phyloP scores from a whole-genome alignment of 2,888 invertebrate genomes.

The Norana najaformis region DNA sequence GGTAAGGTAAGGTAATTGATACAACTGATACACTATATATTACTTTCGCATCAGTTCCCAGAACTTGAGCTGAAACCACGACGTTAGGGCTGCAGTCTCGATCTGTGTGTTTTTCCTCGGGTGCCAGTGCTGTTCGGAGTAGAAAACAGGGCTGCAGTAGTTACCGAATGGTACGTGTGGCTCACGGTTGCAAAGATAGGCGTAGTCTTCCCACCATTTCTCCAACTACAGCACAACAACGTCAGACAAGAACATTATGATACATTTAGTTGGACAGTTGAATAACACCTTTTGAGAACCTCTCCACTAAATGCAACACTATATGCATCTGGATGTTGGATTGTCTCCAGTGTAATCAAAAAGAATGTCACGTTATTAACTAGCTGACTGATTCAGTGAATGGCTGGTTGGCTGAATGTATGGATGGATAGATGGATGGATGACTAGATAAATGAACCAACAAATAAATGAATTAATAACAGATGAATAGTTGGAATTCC shows the following conservation, averaged over 20 bases:
- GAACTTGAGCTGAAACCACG: slow-evolving; percentile 62
- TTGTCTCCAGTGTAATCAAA: too few relatives aligned
- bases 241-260: neutral
- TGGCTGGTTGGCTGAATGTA: neutral
- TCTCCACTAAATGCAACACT: neutral
- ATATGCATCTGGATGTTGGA: neutral
- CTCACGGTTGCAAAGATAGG: slow-evolving; percentile 65
- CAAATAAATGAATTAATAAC: neutral
- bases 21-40: slow-evolving; percentile 33
- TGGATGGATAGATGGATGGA: neutral
- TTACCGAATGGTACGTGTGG: slow-evolving; percentile 67
- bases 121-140: slow-evolving; percentile 52
- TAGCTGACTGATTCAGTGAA: neutral
- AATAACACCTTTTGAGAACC: neutral
- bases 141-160: slow-evolving; percentile 63
- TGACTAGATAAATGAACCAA: neutral
- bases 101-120: slow-evolving; percentile 52
- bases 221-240: slow-evolving; percentile 59
- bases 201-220: slow-evolving; percentile 69
- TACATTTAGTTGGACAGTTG: neutral
- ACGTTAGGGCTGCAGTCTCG: slow-evolving; percentile 56
- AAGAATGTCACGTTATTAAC: too few relatives aligned
- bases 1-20: neutral
- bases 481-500: neutral
- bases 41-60: slow-evolving; percentile 65